Evolutionary conservation across 2,113 vertebrate species (phyloP), one percentile per base, ranked within the genome.

Genomic region (Daboia siamensis): DNA sequence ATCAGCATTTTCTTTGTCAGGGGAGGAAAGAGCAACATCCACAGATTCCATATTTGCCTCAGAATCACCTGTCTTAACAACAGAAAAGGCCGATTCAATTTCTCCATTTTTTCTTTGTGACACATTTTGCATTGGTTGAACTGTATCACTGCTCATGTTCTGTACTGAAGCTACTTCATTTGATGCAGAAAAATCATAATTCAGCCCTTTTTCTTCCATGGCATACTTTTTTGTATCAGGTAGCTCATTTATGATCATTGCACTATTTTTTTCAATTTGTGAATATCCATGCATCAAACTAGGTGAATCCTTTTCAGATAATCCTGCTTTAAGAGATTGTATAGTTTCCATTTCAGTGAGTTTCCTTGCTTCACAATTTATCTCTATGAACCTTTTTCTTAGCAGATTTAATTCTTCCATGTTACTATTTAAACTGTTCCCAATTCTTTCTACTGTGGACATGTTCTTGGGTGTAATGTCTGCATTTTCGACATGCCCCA

Each of bases 241-340:
- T 11, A 87, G 86, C 13, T 3, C 0, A 2, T 46, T n/a, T 29
- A 57, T 90, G 48, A 33, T 92, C 91, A 84, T 91, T 8, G 90
- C 84, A 54, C 93, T 89, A 93, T 93, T 59, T 90, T 61, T 51
- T 51, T 91, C 89, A 93, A 85, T 89, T 26, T 87, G 93, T 91
- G 90, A 4, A 56, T 69, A 94, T 95, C 92, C 94, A 93, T 84
- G 46, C 87, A 90, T 29, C 9, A n/a, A 74, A 91, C 86, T n/a
- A 74, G 86, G 88, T 89, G 24, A 26, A 57, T 94, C 93, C 33
- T 56, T 46, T 91, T 91, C 94, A 90, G 39, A 57, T 94, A 93
- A 93, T 95, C 92, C 93, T 59, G 26, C 89, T 51, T 91, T 52
- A 3, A 69, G 0, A 85, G 90, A 92, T 0, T 88, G 56, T 3